Evolutionary conservation across 2,797 vertebrate genomes (phyloP), one percentile per base, ranked within the genome.

Genomic region (Dicrostonyx torquatus): DNA sequence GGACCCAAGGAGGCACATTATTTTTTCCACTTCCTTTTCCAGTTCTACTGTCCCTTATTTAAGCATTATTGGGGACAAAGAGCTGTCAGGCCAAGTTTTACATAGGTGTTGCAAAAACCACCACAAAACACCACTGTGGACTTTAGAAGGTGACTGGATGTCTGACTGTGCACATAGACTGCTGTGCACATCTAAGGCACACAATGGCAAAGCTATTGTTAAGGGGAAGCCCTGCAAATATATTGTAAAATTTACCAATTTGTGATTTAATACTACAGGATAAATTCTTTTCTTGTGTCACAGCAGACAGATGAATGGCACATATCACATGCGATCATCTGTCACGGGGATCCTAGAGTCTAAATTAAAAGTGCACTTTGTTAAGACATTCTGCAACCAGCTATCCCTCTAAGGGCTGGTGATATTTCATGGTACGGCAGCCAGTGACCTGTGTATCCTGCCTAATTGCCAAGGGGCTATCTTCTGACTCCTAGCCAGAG

Each of bases 371-470:
- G 26, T 79, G 80, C 37, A 17, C 96, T 90, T 95, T 62, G 96
- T 96, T 97, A 97, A 68, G 9, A 29, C 60, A 93, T 95, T 88
- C 64, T 96, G 62, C 75, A 87, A 20, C 0, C 4, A 97, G 22
- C 80, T 97, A 58, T 87, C 92, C 85, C 77, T 88, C 34, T 96
- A 80, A 94, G 86, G 48, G 94, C 45, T 89, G 72, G 76, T 98
- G 94, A 66, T 89, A 97, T 98, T 97, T 98, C 95, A 87, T 98
- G 94, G 72, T 96, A 87, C 18, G 77, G 90, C 97, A 98, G 86
- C 92, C 90, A 96, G 85, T 97, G 97, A 97, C 92, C 95, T 12
- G 34, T 83, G 13, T 91, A 78, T 89, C 50, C 58, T 91, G 62
- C 66, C 95, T 97, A 97, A 98, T 96, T 97, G 95, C 91, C 40